Evolutionary conservation across 2,113 vertebrate species (phyloP), one percentile per base, ranked within the genome.

Genomic region (Brachypteracias leptosomus): DNA sequence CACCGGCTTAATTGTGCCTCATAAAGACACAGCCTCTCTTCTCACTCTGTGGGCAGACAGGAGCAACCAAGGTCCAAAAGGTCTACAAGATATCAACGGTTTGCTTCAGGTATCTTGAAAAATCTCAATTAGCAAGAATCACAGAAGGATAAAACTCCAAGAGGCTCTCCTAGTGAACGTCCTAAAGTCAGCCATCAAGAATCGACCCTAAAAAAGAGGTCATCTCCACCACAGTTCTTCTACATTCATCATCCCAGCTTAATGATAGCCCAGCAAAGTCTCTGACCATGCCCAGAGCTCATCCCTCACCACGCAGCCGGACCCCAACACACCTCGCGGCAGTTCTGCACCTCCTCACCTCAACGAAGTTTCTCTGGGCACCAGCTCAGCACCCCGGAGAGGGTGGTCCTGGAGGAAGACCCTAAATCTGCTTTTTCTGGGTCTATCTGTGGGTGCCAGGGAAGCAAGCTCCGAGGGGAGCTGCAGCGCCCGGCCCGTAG

Each of bases 251-350:
- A 31, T 5, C 21, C 46, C 31, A 7, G 38, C 22, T 9, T 4
- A 11, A 31, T 0, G 0, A 0, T 1, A 17, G 8, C 16, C 5
- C 0, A 0, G 4, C 31, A 24, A 20, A 79, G 28, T 52, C 61
- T 12, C 26, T 5, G 0, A 6, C 9, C 3, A 21, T 51, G 16
- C 59, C 17, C 5, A 0, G 4, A 14, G 31, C n/a, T n/a, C n/a
- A n/a, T n/a, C n/a, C n/a, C n/a, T n/a, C n/a, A n/a, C 33, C 1
- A 19, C 0, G 7, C n/a, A 44, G 29, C 26, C 6, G 0, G 6
- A 6, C 13, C 3, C 18, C 7, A 1, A 6, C 10, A 0, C 9
- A 62, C 38, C 75, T 28, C 36, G 4, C 42, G 3, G 2, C 55
- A 4, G 35, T 28, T 19, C 31, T 2, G 18, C 19, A 1, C 20